Evolutionary conservation across 2,113 vertebrate species (phyloP), one percentile per base, ranked within the genome.

Genomic region (Neolamprologus sp.): DNA sequence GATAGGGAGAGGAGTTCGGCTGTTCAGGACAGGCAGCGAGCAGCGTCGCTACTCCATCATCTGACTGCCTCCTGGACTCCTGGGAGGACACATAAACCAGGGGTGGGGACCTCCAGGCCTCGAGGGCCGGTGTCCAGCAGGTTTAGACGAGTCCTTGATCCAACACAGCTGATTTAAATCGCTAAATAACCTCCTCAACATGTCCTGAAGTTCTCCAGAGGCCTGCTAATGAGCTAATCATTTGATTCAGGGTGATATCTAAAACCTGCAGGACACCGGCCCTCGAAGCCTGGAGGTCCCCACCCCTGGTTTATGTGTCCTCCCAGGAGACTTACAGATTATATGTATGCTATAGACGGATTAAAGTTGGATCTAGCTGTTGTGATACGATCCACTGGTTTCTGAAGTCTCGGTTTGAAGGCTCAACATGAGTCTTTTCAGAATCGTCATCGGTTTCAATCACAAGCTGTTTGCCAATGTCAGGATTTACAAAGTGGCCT

Each of bases 1-100:
- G 40, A 26, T 26, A 26, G 40, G 65, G 2, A 1, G 65, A 26
- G 37, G 21, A 17, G 40, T 45, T 45, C 0, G 14, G 4, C 0
- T 7, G 23, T 17, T 73, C 13, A 7, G 65, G 37, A 71, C 37
- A 23, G 13, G 65, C n/a, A 0, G 5, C 1, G 35, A 42, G 63
- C 7, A 42, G 5, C 7, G 10, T n/a, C 6, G 33, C 35, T 21
- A 9, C n/a, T 42, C 2, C 65, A 71, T 40, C 35, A 23, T 42
- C 35, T 71, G 63, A 9, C 35, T 23, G 35, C n/a, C 65, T 42
- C 35, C n/a, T 14, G 35, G 2, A 23, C 12, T 71, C 12, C 5
- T 23, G 65, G 1, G 65, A 42, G 37, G 65, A 71, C 65, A 16
- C 35, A 42, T 14, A 23, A 40, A 65, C 17, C 60, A 35, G 6